Percentiles rank a stretch among this genome's conserved stretches.
phyloP scores from a whole-genome alignment of 1,140 invertebrate species.

The Rhyacophila brunnea region DNA sequence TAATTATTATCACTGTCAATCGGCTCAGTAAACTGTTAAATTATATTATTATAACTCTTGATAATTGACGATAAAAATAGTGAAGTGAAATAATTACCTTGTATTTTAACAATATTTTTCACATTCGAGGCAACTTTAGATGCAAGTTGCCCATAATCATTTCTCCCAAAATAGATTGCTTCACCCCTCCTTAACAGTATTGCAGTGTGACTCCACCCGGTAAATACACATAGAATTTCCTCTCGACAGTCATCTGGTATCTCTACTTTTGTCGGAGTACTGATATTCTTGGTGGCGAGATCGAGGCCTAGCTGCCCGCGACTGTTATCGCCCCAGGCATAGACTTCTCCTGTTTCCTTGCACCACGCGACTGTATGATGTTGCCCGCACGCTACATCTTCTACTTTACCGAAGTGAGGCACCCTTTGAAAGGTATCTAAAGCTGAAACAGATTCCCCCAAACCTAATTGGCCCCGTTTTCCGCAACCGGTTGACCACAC shows the following conservation, averaged over 20 bases:
- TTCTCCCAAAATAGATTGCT: conserved; percentile 74
- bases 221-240: conserved; percentile 54
- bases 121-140: conserved; percentile 14
- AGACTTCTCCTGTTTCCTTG: conserved; percentile 56
- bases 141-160: conserved; percentile 76
- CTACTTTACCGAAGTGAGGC: conserved; percentile 53
- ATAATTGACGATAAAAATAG: too few relatives aligned
- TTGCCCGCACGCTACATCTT: conserved; percentile 67
- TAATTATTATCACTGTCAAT: too few relatives aligned
- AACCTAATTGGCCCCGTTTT: conserved; percentile 64
- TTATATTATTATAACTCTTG: too few relatives aligned
- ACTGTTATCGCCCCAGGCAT: conserved; percentile 74
- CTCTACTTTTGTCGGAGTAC: conserved; percentile 52
- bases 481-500: conserved; percentile 63
- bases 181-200: conserved; percentile 59
- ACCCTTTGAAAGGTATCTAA: conserved; percentile 59
- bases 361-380: conserved; percentile 68
- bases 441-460: conserved; percentile 48
- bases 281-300: conserved; percentile 44
- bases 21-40: too few relatives aligned
- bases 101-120: too few relatives aligned
- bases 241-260: conserved; percentile 50
- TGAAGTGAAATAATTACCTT: too few relatives aligned
- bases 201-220: conserved; percentile 75
- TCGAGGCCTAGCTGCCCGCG: conserved; percentile 65